Conservation (phyloP, 2,888 invertebrate species). For the Drosophila sordidula region DNA sequence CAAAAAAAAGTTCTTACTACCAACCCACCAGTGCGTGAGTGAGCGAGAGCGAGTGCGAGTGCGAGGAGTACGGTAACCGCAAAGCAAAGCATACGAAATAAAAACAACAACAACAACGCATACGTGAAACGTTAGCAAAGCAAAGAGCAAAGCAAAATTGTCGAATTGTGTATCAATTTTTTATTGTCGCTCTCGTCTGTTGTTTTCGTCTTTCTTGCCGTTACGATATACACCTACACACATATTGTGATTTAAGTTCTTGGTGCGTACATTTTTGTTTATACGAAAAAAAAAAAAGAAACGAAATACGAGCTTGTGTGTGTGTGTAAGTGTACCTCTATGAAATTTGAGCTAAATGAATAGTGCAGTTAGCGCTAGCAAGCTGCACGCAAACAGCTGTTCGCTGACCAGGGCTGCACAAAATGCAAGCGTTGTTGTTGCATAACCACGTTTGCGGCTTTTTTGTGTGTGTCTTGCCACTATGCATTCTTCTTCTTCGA, state of each 20-base stretch:
- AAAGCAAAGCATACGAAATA: constrained; percentile 68
- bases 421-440: constrained; percentile 48
- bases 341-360: constrained; percentile 53
- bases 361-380: constrained; percentile 29
- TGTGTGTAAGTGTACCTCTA: constrained; percentile 12
- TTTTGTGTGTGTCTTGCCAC: not conserved
- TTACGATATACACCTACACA: constrained; percentile 31
- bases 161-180: constrained; percentile 63
- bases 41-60: constrained; percentile 60
- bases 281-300: constrained; percentile 11
- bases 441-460: constrained; percentile 42
- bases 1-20: constrained; percentile 62
- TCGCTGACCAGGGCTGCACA: constrained; percentile 51
- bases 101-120: constrained; percentile 62
- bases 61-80: constrained; percentile 64
- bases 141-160: constrained; percentile 45
- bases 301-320: not conserved
- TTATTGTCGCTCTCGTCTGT: constrained; percentile 40
- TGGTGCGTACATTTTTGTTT: constrained; percentile 53
- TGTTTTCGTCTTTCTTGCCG: constrained; percentile 47
- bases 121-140: constrained; percentile 61
- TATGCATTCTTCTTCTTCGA: not conserved
- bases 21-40: constrained; percentile 63
- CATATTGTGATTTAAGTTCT: constrained; percentile 50
- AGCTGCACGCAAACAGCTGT: constrained; percentile 59